phyloP scores from a whole-genome alignment of 1,140 invertebrate species.

The Dysdera silvatica region DNA sequence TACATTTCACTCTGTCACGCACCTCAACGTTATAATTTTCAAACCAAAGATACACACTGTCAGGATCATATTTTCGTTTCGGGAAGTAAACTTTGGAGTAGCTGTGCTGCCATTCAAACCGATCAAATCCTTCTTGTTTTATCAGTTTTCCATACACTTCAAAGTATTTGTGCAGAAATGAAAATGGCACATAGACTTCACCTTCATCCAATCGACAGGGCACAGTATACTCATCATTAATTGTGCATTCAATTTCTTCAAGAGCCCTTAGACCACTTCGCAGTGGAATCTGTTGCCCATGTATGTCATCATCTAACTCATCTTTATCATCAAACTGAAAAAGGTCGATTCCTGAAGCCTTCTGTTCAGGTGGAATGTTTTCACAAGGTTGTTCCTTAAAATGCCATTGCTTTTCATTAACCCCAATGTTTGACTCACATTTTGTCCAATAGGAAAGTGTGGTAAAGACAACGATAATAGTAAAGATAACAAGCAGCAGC shows the following conservation, averaged over 20 bases:
- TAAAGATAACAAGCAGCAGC: conserved; percentile 47
- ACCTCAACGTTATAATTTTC: conserved; percentile 96
- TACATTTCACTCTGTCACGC: conserved; percentile 87
- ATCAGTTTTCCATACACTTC: conserved; percentile 75
- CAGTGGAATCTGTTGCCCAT: not conserved
- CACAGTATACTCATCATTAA: conserved; percentile 80
- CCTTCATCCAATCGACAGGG: conserved; percentile 70
- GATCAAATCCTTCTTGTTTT: conserved; percentile 34
- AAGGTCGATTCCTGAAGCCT: not conserved
- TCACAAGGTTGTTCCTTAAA: conserved; percentile 11
- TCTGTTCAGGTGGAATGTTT: not conserved
- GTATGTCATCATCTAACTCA: conserved; percentile 3
- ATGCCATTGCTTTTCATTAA: not conserved
- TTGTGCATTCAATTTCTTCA: conserved; percentile 78
- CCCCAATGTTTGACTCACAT: conserved; percentile 44
- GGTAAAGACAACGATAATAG: conserved; percentile 46
- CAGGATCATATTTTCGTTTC: conserved; percentile 75
- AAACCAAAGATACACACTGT: conserved; percentile 88
- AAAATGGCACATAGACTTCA: conserved; percentile 86
- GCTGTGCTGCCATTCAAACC: conserved; percentile 90
- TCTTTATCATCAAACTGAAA: not conserved
- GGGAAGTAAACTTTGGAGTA: conserved; percentile 85
- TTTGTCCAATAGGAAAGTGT: conserved; percentile 51
- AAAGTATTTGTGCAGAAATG: conserved; percentile 88
- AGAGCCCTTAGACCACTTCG: conserved; percentile 22